Conservation (phyloP, 2,797 vertebrate genomes). For the Iguana delicatissima region DNA sequence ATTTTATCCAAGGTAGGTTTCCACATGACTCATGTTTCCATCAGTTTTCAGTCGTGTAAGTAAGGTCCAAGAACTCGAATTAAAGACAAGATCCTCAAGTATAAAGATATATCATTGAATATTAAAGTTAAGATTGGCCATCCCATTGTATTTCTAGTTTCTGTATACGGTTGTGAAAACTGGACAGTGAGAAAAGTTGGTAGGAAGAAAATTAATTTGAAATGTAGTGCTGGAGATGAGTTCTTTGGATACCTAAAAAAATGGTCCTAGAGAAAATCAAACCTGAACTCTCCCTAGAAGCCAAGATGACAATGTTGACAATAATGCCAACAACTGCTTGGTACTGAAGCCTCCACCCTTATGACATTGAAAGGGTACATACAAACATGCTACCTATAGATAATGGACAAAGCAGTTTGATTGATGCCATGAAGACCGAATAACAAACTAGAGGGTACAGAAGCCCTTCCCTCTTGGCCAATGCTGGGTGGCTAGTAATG, state of each 20-base stretch:
- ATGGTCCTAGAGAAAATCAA: no score
- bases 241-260: no score
- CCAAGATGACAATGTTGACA: no score
- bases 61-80: not conserved
- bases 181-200: no score
- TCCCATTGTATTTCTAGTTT: no score
- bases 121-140: no score
- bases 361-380: slow-evolving; percentile 70
- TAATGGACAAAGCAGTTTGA: slow-evolving; percentile 35
- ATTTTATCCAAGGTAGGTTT: not conserved
- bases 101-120: no score
- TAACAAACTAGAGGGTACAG: rapidly evolving
- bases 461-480: not conserved
- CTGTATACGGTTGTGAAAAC: no score
- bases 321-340: not conserved
- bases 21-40: not conserved
- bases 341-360: not conserved
- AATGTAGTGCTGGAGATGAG: no score
- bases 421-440: rapidly evolving
- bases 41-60: not conserved
- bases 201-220: no score
- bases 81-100: not conserved
- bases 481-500: rapidly evolving
- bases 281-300: no score
- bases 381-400: slow-evolving; percentile 38